phyloP scores from a whole-genome alignment of 2,113 vertebrate species.

The Rhynchopsitta pachyrhyncha region DNA sequence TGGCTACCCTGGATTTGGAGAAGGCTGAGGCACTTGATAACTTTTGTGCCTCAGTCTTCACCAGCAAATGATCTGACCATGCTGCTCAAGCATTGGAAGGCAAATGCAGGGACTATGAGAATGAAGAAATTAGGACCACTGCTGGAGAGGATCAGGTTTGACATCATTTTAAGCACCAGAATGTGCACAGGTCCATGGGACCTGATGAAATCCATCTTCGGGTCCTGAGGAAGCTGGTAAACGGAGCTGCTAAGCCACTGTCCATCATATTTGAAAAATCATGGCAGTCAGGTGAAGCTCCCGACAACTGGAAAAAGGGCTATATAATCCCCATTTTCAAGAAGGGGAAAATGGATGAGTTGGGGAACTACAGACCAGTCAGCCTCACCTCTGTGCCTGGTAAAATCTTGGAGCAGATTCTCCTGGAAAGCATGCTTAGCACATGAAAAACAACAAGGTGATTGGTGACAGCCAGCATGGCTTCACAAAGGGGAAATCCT shows the following conservation, averaged over 20 bases:
- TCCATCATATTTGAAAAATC: not conserved
- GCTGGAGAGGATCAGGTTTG: not conserved
- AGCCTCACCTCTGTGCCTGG: too few relatives aligned
- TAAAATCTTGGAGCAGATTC: too few relatives aligned
- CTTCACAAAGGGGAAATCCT: too few relatives aligned
- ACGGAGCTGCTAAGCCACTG: not conserved
- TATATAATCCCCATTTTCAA: not conserved
- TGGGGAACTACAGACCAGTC: too few relatives aligned
- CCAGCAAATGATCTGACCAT: not conserved
- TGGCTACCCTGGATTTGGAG: not conserved
- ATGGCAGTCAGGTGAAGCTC: not conserved
- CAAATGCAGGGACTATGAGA: not conserved
- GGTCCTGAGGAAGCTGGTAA: not conserved
- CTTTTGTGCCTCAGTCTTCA: not conserved
- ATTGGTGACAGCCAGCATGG: too few relatives aligned
- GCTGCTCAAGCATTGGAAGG: not conserved
- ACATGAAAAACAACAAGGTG: too few relatives aligned
- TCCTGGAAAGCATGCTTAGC: too few relatives aligned
- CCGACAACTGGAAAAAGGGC: rapidly evolving
- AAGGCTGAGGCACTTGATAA: not conserved
- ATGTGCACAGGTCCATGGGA: not conserved
- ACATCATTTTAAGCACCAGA: too few relatives aligned
- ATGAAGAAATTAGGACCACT: not conserved
- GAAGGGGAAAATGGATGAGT: not conserved
- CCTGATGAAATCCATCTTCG: not conserved